A percentile compares a stretch with the other conserved stretches of the same genome.
Evolutionary conservation across 2,113 vertebrate species (phyloP).

Genomic region (Pluvialis apricaria): DNA sequence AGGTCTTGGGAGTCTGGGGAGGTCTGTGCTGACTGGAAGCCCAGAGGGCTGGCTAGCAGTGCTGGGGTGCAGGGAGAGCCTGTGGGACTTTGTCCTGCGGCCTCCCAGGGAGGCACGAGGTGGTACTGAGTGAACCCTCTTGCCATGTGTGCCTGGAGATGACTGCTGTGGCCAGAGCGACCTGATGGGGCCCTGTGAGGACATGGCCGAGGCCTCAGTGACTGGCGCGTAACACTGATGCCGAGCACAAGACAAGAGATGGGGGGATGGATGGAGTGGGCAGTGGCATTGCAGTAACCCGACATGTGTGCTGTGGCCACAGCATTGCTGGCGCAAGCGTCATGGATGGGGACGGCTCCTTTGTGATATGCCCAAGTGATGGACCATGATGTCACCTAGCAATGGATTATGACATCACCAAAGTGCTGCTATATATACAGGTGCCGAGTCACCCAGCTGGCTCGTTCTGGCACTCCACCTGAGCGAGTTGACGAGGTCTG

Average conservation of each 20-base stretch:
- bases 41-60: not conserved
- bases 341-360: not conserved
- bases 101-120: not conserved
- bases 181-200: no score
- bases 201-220: fast-evolving
- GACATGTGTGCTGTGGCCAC: fast-evolving
- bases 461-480: not conserved
- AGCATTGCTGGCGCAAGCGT: fast-evolving
- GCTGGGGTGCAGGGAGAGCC: not conserved
- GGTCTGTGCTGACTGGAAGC: not conserved
- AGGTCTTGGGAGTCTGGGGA: not conserved
- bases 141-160: not conserved
- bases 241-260: not conserved
- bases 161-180: fast-evolving
- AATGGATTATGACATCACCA: no score
- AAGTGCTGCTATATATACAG: no score
- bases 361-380: not conserved
- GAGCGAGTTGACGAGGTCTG: fast-evolving
- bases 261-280: not conserved
- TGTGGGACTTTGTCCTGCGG: not conserved
- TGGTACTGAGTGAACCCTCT: not conserved
- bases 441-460: fast-evolving
- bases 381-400: no score
- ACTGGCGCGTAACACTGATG: not conserved
- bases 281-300: fast-evolving